Evolutionary conservation across 1,140 invertebrate species (phyloP), one percentile per base, ranked within the genome.

Genomic region (Papilio xuthus): DNA sequence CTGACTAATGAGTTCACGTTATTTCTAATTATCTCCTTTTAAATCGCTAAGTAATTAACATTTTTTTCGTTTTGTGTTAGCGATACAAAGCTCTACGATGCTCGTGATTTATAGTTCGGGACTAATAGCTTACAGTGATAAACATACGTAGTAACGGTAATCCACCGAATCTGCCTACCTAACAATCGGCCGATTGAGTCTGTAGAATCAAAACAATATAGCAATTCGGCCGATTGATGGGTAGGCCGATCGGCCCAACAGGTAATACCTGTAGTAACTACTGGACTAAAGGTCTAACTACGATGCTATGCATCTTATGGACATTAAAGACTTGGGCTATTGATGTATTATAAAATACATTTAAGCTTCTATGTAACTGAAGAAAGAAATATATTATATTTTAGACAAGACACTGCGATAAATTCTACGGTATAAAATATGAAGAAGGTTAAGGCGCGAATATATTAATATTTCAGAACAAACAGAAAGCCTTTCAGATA

Each of bases 11-110:
- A 37, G 10, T 72, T 71, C 37, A 44, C 70, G 37, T 72, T 72
- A 72, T 20, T 72, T 44, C n/a, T 41, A 41, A 72, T 72, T 72
- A 44, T 72, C 70, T 23, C 20, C n/a, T 42, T 72, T 47, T 72
- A 42, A 72, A 41, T 44, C 41, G 6, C n/a, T 13, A 23, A 47
- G 70, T 13, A 72, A 72, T 72, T 12, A 72, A 72, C 70, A n/a
- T 72, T 1, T 8, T n/a, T 56, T 56, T 60, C 12, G 8, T 23
- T 60, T 4, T 60, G 56, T 60, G 4, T 60, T n/a, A 60, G 44
- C 53, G 20, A 20, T 56, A 47, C 20, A 56, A 60, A 60, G 20
- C 56, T 60, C 23, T 13, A 60, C 50, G n/a, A n/a, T n/a, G n/a
- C n/a, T n/a, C n/a, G n/a, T n/a, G n/a, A n/a, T n/a, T 56, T 56